phyloP scores from a whole-genome alignment of 2,888 invertebrate species.

The Gymnoscelis rufifasciata region DNA sequence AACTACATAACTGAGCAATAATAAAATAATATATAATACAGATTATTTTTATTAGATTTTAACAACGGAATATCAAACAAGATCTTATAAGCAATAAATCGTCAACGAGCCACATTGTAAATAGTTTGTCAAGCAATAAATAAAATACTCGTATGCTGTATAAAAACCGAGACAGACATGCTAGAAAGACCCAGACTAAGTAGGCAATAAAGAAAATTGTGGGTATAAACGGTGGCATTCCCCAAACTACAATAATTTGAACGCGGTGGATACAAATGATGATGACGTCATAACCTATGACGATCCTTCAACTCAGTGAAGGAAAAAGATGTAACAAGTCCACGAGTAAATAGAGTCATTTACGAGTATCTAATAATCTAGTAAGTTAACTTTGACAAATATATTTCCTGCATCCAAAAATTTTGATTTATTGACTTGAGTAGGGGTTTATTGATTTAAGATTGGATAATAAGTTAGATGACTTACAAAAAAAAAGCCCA shows the following conservation, averaged over 20 bases:
- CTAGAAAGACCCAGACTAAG: background rate
- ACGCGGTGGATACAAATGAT: slow-evolving; percentile 36
- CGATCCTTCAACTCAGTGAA: slow-evolving; percentile 20
- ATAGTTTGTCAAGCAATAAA: background rate
- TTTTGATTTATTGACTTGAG: too few relatives aligned
- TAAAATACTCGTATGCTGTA: background rate
- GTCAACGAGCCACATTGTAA: too few relatives aligned
- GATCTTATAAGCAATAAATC: background rate
- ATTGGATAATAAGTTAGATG: too few relatives aligned
- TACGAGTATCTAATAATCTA: too few relatives aligned
- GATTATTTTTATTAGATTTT: too few relatives aligned
- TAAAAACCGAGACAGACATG: background rate
- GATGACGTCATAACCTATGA: slow-evolving; percentile 35
- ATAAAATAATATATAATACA: too few relatives aligned
- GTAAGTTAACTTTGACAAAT: too few relatives aligned
- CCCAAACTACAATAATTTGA: slow-evolving; percentile 42
- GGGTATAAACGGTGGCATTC: slow-evolving; percentile 36
- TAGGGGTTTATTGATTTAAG: too few relatives aligned
- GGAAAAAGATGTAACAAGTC: slow-evolving; percentile 1
- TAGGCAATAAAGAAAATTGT: slow-evolving; percentile 9
- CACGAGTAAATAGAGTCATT: background rate
- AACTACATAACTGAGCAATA: too few relatives aligned
- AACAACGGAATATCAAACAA: too few relatives aligned
- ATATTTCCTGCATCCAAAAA: too few relatives aligned
- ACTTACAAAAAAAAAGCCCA: too few relatives aligned